Evolutionary conservation across 2,797 vertebrate species (phyloP), one percentile per base, ranked within the genome.

Genomic region (Paratrypauchen microcephalus): DNA sequence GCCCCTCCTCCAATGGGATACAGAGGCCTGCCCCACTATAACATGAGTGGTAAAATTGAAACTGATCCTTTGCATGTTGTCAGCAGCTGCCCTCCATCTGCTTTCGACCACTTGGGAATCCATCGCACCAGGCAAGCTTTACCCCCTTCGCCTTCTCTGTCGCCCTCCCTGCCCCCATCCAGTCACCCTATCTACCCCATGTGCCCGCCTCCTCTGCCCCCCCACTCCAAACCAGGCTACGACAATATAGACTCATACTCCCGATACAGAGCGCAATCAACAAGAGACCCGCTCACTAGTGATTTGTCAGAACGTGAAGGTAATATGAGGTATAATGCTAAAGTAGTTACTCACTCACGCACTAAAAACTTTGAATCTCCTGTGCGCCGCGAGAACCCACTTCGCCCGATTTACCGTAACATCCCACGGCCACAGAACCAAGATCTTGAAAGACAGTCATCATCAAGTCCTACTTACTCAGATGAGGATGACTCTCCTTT

Each of bases 41-140:
- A 82, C 18, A 70, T 89, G 0, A 66, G 83, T 6, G 91, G 92
- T 30, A 94, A 92, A 81, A 87, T 91, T 0, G 91, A 95, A 80
- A 94, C 93, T 39, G 95, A 96, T 80, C 94, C 94, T 48, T 91
- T 93, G 80, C 87, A 94, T 83, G 93, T 92, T 88, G 89, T 92
- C 89, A 88, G 86, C 92, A 89, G 90, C 90, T 91, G 89, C 88
- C 90, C 88, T 2, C 71, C 88, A 9, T 93, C 93, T 73, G 92
- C 92, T 67, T 95, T 94, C 68, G 94, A 95, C 73, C 94, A 94
- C 83, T 83, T 95, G 48, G 92, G 93, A 36, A 89, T 95, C 71
- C 92, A 92, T 82, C 92, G 94, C 23, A 90, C 94, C 73, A 90
- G 93, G 87, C 94, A 90, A 77, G 86, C 91, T 74, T 80, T 94